Conservation (phyloP, 2,113 vertebrate genomes). For the Nyctereutes procyonoides region DNA sequence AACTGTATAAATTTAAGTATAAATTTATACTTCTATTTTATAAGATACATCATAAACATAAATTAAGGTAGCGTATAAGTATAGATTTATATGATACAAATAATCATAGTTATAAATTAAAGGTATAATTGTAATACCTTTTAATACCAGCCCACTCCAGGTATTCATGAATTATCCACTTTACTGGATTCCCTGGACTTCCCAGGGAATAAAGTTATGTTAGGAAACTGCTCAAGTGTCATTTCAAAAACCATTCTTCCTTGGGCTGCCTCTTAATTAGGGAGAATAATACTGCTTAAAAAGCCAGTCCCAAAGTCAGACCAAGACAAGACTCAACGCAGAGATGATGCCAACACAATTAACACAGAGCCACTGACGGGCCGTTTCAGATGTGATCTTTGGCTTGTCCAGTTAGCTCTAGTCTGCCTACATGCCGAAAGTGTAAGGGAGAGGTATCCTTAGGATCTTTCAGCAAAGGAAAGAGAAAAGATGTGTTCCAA, state of each 20-base stretch:
- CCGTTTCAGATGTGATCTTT: background rate
- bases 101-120: conserved; percentile 11
- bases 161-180: conserved; percentile 1
- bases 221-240: background rate
- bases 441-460: background rate
- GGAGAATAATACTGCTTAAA: conserved; percentile 12
- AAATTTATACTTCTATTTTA: background rate
- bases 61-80: background rate
- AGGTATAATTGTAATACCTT: background rate
- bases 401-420: background rate
- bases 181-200: background rate
- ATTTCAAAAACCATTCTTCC: conserved; percentile 17
- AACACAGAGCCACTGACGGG: background rate
- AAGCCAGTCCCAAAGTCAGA: background rate
- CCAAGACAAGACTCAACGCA: background rate
- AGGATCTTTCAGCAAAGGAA: background rate
- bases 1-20: background rate
- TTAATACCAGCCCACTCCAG: background rate
- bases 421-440: background rate
- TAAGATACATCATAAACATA: background rate
- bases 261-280: conserved; percentile 28
- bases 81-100: background rate
- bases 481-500: background rate
- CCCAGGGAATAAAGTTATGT: background rate
- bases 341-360: background rate